Percentiles rank a stretch among this genome's conserved stretches.
Conservation (phyloP, 2,113 vertebrate species). For the Oryzias javanicus region DNA sequence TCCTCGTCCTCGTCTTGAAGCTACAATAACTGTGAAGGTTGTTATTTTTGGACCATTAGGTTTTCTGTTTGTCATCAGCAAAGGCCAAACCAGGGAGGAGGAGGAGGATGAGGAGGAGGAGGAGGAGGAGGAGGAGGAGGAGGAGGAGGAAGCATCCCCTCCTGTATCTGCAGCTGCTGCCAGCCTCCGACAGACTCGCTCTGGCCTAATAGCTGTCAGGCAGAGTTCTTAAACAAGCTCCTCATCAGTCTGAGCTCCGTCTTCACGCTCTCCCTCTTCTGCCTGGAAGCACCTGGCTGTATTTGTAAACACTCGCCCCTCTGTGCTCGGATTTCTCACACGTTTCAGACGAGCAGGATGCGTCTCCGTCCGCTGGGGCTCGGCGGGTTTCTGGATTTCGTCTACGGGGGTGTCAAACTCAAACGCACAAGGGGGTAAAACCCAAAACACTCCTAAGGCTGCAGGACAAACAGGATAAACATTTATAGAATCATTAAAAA, state of each 20-base stretch:
- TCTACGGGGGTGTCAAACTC: too few relatives aligned
- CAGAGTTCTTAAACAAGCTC: slow-evolving; percentile 25
- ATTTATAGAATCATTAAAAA: too few relatives aligned
- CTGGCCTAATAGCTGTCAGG: slow-evolving; percentile 2
- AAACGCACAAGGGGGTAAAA: neutral
- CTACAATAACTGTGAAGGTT: neutral
- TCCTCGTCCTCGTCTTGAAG: neutral
- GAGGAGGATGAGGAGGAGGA: neutral
- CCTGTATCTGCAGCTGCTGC: neutral
- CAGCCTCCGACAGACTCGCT: neutral
- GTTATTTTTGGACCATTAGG: neutral
- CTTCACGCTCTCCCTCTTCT: slow-evolving; percentile 8
- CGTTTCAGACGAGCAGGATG: slow-evolving; percentile 10
- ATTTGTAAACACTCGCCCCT: slow-evolving; percentile 8
- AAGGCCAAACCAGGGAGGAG: neutral
- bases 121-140: too few relatives aligned
- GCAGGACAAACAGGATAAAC: too few relatives aligned
- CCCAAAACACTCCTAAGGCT: too few relatives aligned
- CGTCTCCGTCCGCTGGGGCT: slow-evolving; percentile 10
- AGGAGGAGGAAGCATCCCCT: neutral
- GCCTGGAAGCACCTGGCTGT: slow-evolving; percentile 7
- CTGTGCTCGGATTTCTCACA: slow-evolving; percentile 18
- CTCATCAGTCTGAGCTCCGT: slow-evolving; percentile 18
- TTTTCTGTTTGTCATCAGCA: neutral
- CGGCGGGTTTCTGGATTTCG: too few relatives aligned